A percentile compares a stretch with the other conserved stretches of the same genome.
Conservation (phyloP, 2,888 invertebrate species). For the Terebella lapidaria region DNA sequence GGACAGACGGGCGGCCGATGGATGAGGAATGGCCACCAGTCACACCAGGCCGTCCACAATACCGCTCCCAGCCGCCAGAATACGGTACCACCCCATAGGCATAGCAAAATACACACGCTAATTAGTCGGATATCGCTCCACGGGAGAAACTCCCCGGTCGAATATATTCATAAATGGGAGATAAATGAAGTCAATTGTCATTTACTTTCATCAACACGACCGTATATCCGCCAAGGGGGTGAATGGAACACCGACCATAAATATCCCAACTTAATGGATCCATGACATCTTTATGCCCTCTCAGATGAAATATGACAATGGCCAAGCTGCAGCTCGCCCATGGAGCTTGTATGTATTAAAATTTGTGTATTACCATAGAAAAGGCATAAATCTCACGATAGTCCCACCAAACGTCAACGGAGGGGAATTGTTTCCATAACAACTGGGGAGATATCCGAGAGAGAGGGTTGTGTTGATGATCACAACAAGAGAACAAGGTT, state of each 20-base stretch:
- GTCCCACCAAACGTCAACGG: background rate
- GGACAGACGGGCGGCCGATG: too few species aligned
- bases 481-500: too few species aligned
- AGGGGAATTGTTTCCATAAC: background rate
- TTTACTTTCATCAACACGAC: too few species aligned
- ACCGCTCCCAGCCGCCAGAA: too few species aligned
- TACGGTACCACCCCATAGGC: too few species aligned
- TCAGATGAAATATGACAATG: background rate
- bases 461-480: too few species aligned
- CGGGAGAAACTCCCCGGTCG: background rate
- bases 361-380: background rate
- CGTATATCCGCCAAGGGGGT: too few species aligned
- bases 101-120: too few species aligned
- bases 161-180: background rate
- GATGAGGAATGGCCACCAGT: too few species aligned
- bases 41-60: too few species aligned
- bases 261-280: background rate
- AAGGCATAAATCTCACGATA: background rate
- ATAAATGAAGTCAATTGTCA: background rate
- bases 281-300: background rate
- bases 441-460: too few species aligned
- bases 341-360: background rate
- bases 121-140: too few species aligned
- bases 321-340: background rate
- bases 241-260: background rate